These are phyloP conservation scores for Rhamnusium bicolor DNA, from an alignment of 2,888 invertebrate species.

Conservation along the genomic window DNA sequence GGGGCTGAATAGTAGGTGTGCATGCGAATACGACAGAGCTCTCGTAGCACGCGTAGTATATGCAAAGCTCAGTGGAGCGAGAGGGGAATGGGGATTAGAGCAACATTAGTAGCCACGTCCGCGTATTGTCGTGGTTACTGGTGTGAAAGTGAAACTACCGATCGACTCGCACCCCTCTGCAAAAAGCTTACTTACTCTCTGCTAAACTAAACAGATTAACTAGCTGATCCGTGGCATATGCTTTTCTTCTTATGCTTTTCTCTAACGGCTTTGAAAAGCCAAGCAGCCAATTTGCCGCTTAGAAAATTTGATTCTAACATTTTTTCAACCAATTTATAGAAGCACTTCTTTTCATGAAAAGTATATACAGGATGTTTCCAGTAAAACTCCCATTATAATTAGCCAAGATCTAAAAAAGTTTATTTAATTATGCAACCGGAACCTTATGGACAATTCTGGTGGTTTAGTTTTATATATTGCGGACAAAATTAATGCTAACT, in stretches of 20 bases:
- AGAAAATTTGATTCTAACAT: not conserved
- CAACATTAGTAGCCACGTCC: slow-evolving; percentile 68
- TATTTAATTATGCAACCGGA: no score
- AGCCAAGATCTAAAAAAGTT: no score
- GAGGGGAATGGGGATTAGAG: slow-evolving; percentile 63
- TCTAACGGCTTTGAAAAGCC: not conserved
- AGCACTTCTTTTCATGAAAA: no score
- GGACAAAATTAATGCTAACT: no score
- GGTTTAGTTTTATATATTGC: no score
- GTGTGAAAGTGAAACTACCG: slow-evolving; percentile 71
- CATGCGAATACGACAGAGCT: slow-evolving; percentile 6
- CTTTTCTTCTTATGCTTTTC: slow-evolving; percentile 39
- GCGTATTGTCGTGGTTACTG: slow-evolving; percentile 72
- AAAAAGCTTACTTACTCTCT: slow-evolving; percentile 51
- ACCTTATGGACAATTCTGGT: no score
- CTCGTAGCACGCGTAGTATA: slow-evolving; percentile 39
- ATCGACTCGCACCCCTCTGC: slow-evolving; percentile 48
- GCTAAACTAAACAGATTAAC: slow-evolving; percentile 62
- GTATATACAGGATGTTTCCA: no score
- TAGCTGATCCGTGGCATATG: slow-evolving; percentile 65
- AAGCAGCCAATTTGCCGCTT: not conserved
- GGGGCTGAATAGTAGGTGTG: slow-evolving; percentile 56
- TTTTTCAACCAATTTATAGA: no score
- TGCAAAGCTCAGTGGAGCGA: slow-evolving; percentile 58
- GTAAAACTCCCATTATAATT: no score